phyloP scores from a whole-genome alignment of 2,113 vertebrate genomes.

The Rattus norvegicus region DNA sequence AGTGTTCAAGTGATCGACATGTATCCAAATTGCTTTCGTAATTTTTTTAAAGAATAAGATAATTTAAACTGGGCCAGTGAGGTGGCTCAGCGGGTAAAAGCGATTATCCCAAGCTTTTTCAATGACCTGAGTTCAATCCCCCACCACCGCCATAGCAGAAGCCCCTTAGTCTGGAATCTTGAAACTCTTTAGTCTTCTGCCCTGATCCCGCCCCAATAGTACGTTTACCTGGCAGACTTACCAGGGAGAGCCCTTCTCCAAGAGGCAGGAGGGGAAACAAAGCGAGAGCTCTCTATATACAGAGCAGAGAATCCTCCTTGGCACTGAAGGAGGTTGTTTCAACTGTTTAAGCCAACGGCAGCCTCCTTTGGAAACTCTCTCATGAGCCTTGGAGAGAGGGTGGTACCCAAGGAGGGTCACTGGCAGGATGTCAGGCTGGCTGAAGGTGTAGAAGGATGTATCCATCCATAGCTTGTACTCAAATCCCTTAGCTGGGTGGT shows the following conservation, averaged over 20 bases:
- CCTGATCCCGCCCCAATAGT: too few relatives aligned
- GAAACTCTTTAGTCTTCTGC: background rate
- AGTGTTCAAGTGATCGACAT: background rate
- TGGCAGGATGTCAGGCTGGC: background rate
- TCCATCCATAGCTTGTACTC: background rate
- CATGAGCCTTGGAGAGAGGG: background rate
- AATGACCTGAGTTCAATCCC: background rate
- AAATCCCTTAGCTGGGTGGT: background rate
- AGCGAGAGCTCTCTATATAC: background rate
- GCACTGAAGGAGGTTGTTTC: background rate
- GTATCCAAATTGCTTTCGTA: background rate
- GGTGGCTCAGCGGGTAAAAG: background rate
- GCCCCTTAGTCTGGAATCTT: background rate
- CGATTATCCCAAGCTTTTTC: background rate
- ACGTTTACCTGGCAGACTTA: background rate
- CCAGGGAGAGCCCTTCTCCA: background rate
- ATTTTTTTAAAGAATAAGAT: conserved; percentile 1
- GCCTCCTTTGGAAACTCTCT: background rate
- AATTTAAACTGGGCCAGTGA: background rate
- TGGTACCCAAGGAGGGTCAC: background rate
- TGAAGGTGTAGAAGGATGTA: background rate
- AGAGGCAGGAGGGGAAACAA: background rate
- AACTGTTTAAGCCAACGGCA: background rate
- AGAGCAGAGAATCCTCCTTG: background rate
- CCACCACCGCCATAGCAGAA: background rate